Evolutionary conservation across 2,113 vertebrate genomes (phyloP).

Genomic region (Mellivora capensis): DNA sequence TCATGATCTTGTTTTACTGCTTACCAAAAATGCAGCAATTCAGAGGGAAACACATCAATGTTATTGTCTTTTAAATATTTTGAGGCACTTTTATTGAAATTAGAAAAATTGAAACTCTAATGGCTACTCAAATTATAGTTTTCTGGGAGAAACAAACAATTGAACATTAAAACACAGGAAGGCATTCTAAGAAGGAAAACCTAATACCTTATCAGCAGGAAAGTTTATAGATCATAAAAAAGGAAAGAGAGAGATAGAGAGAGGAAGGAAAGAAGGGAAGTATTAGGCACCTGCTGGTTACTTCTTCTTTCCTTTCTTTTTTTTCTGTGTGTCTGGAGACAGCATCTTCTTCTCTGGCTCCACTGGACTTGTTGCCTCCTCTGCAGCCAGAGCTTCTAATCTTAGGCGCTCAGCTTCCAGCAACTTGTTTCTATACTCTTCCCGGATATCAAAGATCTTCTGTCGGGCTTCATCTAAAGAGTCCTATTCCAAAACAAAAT

Average conservation of each 20-base stretch:
- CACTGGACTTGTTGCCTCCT: constrained; percentile 69
- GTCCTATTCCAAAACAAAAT: constrained; percentile 75
- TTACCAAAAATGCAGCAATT: neutral
- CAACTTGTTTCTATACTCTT: constrained; percentile 81
- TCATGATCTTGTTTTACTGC: neutral
- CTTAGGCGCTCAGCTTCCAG: constrained; percentile 77
- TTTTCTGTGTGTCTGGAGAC: constrained; percentile 62
- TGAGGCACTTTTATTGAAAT: neutral
- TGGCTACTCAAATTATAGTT: neutral
- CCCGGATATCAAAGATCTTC: constrained; percentile 76
- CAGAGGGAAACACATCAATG: neutral
- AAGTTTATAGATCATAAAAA: neutral
- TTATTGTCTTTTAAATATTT: neutral
- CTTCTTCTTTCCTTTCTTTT: constrained; percentile 83
- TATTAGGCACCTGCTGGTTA: constrained; percentile 55
- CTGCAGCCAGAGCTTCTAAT: constrained; percentile 75
- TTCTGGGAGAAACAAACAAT: neutral
- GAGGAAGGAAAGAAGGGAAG: neutral
- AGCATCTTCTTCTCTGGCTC: constrained; percentile 77
- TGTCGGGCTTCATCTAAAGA: constrained; percentile 80
- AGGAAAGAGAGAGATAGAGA: too few species aligned
- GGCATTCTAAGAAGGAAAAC: neutral
- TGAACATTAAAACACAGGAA: neutral
- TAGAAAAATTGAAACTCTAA: neutral
- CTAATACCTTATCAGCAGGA: neutral